These are phyloP conservation scores for Dendropsophus ebraccatus DNA, from an alignment of 2,113 vertebrate genomes.

Conservation along the genomic window DNA sequence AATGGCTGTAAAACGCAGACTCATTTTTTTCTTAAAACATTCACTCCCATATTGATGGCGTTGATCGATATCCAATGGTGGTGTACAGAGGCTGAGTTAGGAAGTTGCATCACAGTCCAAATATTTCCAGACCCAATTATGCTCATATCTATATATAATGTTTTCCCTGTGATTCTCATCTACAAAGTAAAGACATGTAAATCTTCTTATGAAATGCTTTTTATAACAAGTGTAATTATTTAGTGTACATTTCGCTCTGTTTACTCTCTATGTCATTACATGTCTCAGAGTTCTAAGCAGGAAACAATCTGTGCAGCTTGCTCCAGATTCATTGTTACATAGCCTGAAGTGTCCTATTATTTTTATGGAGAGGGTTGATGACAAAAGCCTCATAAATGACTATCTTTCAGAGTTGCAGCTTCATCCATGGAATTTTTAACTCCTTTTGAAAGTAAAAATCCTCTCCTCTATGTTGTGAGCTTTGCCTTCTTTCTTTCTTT, in stretches of 20 bases:
- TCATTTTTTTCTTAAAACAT: no score
- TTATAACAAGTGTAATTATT: conserved; percentile 20
- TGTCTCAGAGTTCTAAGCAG: conserved; percentile 12
- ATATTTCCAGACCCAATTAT: no score
- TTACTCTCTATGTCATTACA: not conserved
- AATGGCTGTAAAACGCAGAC: no score
- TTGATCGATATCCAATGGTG: no score
- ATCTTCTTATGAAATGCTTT: no score
- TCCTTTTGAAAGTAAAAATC: not conserved
- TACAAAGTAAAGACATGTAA: not conserved
- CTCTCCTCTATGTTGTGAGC: not conserved
- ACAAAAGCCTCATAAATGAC: conserved; percentile 12
- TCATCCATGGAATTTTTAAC: not conserved
- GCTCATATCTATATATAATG: not conserved
- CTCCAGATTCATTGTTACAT: conserved; percentile 34
- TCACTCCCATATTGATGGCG: no score
- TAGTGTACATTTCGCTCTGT: not conserved
- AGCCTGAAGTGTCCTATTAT: conserved; percentile 36
- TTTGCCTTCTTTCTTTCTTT: not conserved
- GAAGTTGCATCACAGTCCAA: no score
- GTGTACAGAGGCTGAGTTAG: no score
- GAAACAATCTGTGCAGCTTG: not conserved
- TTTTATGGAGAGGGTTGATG: conserved; percentile 15
- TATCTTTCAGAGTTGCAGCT: conserved; percentile 1
- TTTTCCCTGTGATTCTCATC: not conserved